Conservation (phyloP, 2,888 invertebrate species). For the Sarcophaga subvicina region DNA sequence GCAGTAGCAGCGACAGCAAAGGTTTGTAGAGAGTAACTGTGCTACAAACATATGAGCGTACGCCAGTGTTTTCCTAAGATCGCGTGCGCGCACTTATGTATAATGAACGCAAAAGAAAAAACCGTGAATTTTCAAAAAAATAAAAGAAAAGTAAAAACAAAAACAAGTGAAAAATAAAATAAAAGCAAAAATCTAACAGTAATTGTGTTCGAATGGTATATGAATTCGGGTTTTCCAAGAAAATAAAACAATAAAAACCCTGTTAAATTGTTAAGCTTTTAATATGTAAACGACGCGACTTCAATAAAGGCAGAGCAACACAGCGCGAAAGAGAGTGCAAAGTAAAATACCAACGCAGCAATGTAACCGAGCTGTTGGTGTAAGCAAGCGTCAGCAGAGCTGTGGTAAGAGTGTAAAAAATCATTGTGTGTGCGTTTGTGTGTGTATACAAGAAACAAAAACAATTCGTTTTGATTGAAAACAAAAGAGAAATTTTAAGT, state of each 20-base stretch:
- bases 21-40: no score
- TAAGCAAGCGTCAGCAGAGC: slow-evolving; percentile 7
- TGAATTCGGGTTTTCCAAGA: no score
- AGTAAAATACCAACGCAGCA: slow-evolving; percentile 15
- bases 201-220: no score
- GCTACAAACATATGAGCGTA: background rate
- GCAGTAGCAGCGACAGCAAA: no score
- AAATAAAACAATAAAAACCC: no score
- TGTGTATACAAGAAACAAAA: background rate
- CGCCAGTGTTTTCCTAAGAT: background rate
- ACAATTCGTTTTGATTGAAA: slow-evolving; percentile 22
- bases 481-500: background rate
- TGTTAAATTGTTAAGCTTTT: no score
- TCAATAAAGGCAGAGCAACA: no score
- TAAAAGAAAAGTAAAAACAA: slow-evolving; percentile 21
- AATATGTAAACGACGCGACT: no score
- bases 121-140: slow-evolving; percentile 56
- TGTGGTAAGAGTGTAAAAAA: background rate
- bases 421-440: background rate
- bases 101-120: slow-evolving; percentile 27
- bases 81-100: slow-evolving; percentile 54
- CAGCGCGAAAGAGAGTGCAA: no score
- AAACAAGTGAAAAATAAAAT: background rate
- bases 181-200: no score
- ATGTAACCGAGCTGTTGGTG: background rate